Conservation (phyloP, 2,888 invertebrate genomes). For the Lutraria lutraria region DNA sequence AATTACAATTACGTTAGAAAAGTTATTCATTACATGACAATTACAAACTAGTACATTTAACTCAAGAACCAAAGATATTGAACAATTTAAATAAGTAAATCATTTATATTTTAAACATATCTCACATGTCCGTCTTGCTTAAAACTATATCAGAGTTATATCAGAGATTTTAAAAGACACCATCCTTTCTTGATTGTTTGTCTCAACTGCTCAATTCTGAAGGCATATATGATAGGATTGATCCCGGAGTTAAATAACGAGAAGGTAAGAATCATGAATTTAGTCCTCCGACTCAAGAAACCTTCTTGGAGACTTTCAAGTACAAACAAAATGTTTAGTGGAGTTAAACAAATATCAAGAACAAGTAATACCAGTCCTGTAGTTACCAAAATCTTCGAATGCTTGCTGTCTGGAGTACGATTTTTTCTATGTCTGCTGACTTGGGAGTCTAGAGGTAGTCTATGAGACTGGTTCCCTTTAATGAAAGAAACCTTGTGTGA, state of each 20-base stretch:
- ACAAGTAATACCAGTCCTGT: neutral
- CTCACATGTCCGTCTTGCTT: too few relatives aligned
- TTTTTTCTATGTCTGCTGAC: neutral
- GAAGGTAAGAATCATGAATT: neutral
- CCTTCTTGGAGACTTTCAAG: neutral
- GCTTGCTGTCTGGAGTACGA: neutral
- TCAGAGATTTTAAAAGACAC: neutral
- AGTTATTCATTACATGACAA: too few relatives aligned
- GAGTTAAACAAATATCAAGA: neutral
- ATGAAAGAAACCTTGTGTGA: neutral
- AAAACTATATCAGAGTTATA: too few relatives aligned
- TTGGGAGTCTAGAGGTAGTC: too few relatives aligned
- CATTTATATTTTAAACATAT: too few relatives aligned
- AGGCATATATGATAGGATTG: conserved; percentile 5
- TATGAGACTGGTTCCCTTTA: neutral
- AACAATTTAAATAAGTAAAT: too few relatives aligned
- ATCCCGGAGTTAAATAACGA: neutral
- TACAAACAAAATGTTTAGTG: neutral
- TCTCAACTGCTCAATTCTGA: neutral
- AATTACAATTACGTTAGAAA: too few relatives aligned
- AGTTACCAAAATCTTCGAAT: neutral
- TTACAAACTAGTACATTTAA: too few relatives aligned
- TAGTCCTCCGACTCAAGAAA: neutral
- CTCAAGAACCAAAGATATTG: too few relatives aligned
- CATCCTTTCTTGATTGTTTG: neutral